A percentile compares a stretch with the other conserved stretches of the same genome.
These are phyloP conservation scores for Notoglanidium macrostoma DNA, from an alignment of 2,797 vertebrate genomes.

Conservation along the genomic window DNA sequence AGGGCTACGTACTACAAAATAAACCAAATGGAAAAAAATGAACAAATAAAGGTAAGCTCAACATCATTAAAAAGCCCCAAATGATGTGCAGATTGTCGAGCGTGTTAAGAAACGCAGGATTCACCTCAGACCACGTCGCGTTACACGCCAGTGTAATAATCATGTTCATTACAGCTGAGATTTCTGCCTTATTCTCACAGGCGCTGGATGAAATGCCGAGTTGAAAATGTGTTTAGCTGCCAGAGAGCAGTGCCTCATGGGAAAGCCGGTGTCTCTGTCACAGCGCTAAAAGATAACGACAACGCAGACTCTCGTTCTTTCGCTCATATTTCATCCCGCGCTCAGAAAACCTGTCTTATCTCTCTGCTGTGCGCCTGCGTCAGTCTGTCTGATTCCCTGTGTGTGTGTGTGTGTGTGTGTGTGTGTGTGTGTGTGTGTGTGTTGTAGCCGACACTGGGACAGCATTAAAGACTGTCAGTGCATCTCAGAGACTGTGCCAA, in stretches of 20 bases:
- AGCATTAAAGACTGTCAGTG: constrained; percentile 55
- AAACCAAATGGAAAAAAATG: background rate
- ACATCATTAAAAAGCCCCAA: too few species aligned
- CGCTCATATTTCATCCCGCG: constrained; percentile 45
- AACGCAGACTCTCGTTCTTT: constrained; percentile 41
- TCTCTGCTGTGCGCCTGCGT: constrained; percentile 46
- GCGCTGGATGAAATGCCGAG: background rate
- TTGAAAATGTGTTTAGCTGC: constrained; percentile 7
- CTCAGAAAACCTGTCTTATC: constrained; percentile 50
- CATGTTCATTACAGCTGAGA: background rate
- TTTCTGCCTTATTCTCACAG: background rate
- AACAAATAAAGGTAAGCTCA: background rate
- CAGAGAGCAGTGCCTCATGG: constrained; percentile 35
- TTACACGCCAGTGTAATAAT: background rate
- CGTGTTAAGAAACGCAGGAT: background rate
- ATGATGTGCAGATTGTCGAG: too few species aligned
- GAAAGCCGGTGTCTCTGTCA: constrained; percentile 34
- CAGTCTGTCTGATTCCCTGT: constrained; percentile 50
- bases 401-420: constrained; percentile 32
- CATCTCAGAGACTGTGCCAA: constrained; percentile 51
- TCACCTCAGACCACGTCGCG: background rate
- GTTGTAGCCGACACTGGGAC: constrained; percentile 41
- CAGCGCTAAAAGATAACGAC: constrained; percentile 51
- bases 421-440: constrained; percentile 30
- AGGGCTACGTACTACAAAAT: background rate